phyloP scores from a whole-genome alignment of 2,797 vertebrate genomes.

The Sebastes dallii region DNA sequence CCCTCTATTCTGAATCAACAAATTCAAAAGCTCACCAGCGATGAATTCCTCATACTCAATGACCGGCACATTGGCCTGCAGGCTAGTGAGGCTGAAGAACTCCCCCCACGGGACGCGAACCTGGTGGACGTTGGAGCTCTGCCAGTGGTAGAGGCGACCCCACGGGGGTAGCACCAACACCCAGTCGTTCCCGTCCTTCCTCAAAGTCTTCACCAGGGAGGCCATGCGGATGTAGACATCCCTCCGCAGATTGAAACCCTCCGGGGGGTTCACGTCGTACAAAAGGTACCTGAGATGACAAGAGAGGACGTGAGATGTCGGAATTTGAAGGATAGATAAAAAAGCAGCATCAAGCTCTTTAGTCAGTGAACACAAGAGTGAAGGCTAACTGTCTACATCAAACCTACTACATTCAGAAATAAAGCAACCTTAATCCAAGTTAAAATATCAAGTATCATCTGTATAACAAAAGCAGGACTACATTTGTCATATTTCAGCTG shows the following conservation, averaged over 20 bases:
- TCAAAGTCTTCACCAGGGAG: conserved; percentile 90
- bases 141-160: conserved; percentile 98
- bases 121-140: conserved; percentile 92
- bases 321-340: not conserved
- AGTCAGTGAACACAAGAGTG: not conserved
- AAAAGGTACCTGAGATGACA: conserved; percentile 87
- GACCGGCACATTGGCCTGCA: conserved; percentile 91
- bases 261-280: conserved; percentile 96
- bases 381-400: not conserved
- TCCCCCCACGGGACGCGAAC: conserved; percentile 90
- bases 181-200: conserved; percentile 88
- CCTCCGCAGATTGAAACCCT: conserved; percentile 96
- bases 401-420: not conserved
- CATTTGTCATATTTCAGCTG: not conserved
- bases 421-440: not conserved
- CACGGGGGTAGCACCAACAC: conserved; percentile 95
- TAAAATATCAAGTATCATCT: not conserved
- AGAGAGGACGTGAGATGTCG: not conserved
- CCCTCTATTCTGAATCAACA: not conserved
- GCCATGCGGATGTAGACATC: conserved; percentile 95
- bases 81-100: conserved; percentile 92
- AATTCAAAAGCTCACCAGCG: conserved; percentile 82
- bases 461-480: not conserved
- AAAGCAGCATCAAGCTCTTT: not conserved
- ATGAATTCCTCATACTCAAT: conserved; percentile 96